These are phyloP conservation scores for Tenualosa ilisha DNA, from an alignment of 2,797 vertebrate genomes.

Conservation along the genomic window DNA sequence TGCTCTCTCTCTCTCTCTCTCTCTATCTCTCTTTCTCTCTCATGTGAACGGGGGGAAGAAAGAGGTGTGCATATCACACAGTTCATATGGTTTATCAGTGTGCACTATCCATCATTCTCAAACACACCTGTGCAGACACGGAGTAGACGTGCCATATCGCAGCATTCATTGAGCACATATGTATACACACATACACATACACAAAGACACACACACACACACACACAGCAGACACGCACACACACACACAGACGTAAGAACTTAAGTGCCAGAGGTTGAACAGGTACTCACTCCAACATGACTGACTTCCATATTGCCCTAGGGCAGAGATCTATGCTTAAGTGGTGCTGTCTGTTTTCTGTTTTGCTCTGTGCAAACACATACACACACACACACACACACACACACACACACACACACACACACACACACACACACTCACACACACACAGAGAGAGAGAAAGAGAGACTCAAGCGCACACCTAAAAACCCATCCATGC, in stretches of 20 bases:
- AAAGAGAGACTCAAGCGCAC: neutral
- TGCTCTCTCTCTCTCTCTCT: neutral
- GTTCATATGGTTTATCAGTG: conserved; percentile 5
- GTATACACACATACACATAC: neutral
- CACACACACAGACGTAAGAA: neutral
- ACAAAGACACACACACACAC: conserved; percentile 4
- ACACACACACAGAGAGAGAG: neutral
- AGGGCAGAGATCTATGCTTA: neutral
- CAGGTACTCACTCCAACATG: neutral
- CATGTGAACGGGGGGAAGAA: conserved; percentile 27
- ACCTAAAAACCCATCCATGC: conserved; percentile 2
- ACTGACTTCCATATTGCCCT: neutral
- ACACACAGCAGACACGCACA: conserved; percentile 5
- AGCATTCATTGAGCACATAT: conserved; percentile 19
- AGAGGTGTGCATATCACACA: neutral
- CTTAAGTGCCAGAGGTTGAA: neutral
- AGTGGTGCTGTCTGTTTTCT: neutral
- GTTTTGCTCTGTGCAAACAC: neutral
- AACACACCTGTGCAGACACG: conserved; percentile 31
- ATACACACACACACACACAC: neutral
- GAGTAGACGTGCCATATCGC: conserved; percentile 33
- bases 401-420: conserved; percentile 7
- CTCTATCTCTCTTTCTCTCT: conserved; percentile 4
- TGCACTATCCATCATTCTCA: conserved; percentile 36
- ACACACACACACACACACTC: conserved; percentile 17